phyloP scores from a whole-genome alignment of 2,888 invertebrate species.

The Anagyrus pseudococci region DNA sequence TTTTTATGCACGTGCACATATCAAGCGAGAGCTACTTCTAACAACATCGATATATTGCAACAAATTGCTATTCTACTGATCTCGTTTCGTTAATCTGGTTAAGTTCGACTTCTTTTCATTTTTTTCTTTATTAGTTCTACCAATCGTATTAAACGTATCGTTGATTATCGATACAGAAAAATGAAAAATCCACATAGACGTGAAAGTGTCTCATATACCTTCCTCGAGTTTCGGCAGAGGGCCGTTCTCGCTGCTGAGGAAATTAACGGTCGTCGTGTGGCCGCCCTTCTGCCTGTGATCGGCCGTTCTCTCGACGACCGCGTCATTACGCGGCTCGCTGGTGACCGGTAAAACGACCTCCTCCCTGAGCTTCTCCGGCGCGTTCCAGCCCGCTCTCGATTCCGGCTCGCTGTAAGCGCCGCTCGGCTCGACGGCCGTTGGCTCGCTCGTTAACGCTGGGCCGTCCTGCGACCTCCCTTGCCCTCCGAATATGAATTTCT shows the following conservation, averaged over 20 bases:
- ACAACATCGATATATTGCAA: too few species aligned
- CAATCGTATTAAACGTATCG: too few species aligned
- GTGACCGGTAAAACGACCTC: background rate
- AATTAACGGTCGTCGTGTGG: conserved; percentile 51
- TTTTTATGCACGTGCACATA: too few species aligned
- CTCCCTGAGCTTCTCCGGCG: conserved; percentile 5
- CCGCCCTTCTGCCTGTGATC: conserved; percentile 27
- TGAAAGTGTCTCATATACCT: conserved; percentile 33
- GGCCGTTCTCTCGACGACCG: background rate
- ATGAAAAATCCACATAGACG: background rate
- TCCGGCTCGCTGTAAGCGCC: background rate
- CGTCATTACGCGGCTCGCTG: background rate
- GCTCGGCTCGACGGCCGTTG: conserved; percentile 7
- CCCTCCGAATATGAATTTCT: conserved; percentile 60
- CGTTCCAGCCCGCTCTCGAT: background rate
- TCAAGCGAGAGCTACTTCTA: too few species aligned
- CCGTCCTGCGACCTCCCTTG: conserved; percentile 23
- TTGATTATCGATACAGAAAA: too few species aligned
- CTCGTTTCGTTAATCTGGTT: too few species aligned
- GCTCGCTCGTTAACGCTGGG: conserved; percentile 1
- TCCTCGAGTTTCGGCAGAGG: conserved; percentile 37
- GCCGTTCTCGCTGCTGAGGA: conserved; percentile 39
- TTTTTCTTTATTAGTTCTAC: too few species aligned
- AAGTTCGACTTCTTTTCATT: too few species aligned
- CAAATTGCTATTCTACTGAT: too few species aligned